Evolutionary conservation across 1,140 invertebrate genomes (phyloP).

Genomic region (Dolichoris vasculosae): DNA sequence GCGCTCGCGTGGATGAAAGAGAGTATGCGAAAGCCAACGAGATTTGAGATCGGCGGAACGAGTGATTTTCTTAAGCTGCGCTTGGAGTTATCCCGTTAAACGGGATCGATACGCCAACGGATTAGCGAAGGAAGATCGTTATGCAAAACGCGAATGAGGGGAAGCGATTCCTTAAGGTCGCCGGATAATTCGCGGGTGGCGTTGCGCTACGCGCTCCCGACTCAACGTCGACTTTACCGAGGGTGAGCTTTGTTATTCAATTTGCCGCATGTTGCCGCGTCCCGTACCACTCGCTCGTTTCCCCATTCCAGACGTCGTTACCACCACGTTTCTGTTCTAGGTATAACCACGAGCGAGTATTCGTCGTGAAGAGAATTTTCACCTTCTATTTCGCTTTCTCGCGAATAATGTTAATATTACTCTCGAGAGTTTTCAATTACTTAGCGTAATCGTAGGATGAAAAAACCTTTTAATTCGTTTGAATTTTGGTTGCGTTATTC

Average conservation of each 20-base stretch:
- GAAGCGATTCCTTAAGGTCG: conserved; percentile 19
- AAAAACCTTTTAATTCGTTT: too few relatives aligned
- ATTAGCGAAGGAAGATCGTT: conserved; percentile 73
- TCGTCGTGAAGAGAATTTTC: not conserved
- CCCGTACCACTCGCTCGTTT: not conserved
- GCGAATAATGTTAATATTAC: not conserved
- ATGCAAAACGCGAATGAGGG: conserved; percentile 66
- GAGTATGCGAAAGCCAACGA: not conserved
- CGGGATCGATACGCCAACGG: conserved; percentile 71
- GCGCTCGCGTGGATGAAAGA: not conserved
- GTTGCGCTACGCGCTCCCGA: not conserved
- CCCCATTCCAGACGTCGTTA: conserved; percentile 27
- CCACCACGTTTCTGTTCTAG: not conserved
- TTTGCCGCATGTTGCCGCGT: conserved; percentile 57
- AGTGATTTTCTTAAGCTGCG: conserved; percentile 56
- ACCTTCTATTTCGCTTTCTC: not conserved
- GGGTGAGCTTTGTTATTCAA: conserved; percentile 74
- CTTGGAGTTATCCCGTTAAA: conserved; percentile 39
- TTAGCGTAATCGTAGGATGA: not conserved
- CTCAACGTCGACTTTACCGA: conserved; percentile 66
- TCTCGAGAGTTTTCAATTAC: not conserved
- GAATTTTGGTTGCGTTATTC: too few relatives aligned
- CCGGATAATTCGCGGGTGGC: conserved; percentile 62
- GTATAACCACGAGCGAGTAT: not conserved
- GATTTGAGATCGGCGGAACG: conserved; percentile 39